Percentiles rank a stretch among this genome's conserved stretches.
These are phyloP conservation scores for Nasonia giraulti DNA, from an alignment of 1,140 invertebrate species.

Conservation along the genomic window DNA sequence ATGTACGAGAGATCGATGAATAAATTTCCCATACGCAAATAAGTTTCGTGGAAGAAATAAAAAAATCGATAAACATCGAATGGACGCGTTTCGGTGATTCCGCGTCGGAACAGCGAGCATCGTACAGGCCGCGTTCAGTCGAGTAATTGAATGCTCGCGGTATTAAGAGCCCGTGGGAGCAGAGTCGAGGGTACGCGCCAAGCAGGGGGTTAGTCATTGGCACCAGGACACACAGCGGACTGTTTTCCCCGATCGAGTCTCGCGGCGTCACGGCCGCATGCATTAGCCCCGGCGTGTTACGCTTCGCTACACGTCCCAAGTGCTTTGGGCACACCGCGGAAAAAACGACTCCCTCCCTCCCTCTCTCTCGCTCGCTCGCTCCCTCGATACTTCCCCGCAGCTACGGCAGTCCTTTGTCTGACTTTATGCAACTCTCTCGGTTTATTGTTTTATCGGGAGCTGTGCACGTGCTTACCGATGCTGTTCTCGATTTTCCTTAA, in stretches of 20 bases:
- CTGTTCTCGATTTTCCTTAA: not conserved
- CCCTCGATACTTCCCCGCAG: not conserved
- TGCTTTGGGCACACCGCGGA: not conserved
- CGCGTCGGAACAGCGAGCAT: constrained; percentile 3
- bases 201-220: not conserved
- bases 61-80: not conserved
- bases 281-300: constrained; percentile 11
- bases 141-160: constrained; percentile 29
- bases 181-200: not conserved
- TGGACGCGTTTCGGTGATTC: not conserved
- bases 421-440: not conserved
- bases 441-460: not conserved
- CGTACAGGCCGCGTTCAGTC: not conserved
- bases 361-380: not conserved
- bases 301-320: constrained; percentile 5
- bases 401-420: not conserved
- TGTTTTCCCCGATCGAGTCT: constrained; percentile 13
- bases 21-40: too few relatives aligned
- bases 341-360: not conserved
- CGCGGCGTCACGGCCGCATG: not conserved
- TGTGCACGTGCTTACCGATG: not conserved
- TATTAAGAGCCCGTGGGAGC: constrained; percentile 20
- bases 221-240: not conserved
- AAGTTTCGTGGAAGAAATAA: too few relatives aligned
- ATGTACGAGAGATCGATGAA: too few relatives aligned